These are phyloP conservation scores for Channa argus DNA, from an alignment of 2,113 vertebrate genomes.

Conservation along the genomic window DNA sequence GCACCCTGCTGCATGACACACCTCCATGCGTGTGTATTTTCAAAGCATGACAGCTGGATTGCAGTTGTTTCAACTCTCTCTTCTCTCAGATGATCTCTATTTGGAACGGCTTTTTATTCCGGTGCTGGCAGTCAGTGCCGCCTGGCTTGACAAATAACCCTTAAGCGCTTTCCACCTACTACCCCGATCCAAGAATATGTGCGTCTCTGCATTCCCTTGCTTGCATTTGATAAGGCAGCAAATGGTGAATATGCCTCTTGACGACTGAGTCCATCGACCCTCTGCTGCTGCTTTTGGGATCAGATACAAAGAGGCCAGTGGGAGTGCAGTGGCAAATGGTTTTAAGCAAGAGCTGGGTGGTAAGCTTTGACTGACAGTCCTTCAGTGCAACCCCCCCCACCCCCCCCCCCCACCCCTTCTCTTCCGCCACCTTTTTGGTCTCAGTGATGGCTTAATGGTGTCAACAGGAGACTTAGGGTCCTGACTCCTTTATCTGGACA, in stretches of 20 bases:
- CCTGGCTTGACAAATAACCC: conserved; percentile 71
- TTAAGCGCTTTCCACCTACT: conserved; percentile 60
- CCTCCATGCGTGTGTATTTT: conserved; percentile 44
- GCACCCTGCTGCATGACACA: conserved; percentile 35
- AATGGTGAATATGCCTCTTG: conserved; percentile 60
- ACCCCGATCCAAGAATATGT: conserved; percentile 57
- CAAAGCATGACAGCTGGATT: conserved; percentile 49
- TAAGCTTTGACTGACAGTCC: conserved; percentile 68
- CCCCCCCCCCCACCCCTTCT: neutral
- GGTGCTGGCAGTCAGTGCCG: conserved; percentile 46
- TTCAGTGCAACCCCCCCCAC: conserved; percentile 3
- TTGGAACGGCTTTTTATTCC: conserved; percentile 55
- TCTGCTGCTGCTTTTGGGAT: conserved; percentile 57
- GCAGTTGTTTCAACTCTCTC: conserved; percentile 60
- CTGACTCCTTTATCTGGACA: conserved; percentile 78
- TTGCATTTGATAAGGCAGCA: conserved; percentile 67
- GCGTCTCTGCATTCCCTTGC: conserved; percentile 39
- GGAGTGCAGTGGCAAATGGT: conserved; percentile 64
- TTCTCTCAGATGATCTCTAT: conserved; percentile 37
- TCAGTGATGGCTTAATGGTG: conserved; percentile 77
- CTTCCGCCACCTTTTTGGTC: conserved; percentile 36
- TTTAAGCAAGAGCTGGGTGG: conserved; percentile 77
- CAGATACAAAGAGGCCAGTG: conserved; percentile 68
- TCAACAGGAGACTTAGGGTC: conserved; percentile 78
- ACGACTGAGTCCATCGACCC: conserved; percentile 45